These are phyloP conservation scores for Heliconius ethilla DNA, from an alignment of 2,888 invertebrate species.

Conservation along the genomic window DNA sequence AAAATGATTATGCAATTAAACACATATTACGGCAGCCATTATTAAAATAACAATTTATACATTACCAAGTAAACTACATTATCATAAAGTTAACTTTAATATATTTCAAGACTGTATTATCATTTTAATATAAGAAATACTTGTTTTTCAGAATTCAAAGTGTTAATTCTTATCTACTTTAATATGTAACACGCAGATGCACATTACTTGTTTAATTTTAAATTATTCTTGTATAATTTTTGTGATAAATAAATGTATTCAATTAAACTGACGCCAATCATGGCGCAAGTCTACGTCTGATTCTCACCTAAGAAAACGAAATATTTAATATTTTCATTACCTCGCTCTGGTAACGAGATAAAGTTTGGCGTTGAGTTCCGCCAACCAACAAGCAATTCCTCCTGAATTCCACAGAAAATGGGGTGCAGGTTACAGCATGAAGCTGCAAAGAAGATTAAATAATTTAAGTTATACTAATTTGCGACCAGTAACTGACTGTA, in stretches of 20 bases:
- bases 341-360: too few species aligned
- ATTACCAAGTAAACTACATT: background rate
- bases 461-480: too few species aligned
- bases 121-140: background rate
- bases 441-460: too few species aligned
- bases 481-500: too few species aligned
- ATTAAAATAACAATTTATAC: constrained; percentile 10
- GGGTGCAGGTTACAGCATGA: too few species aligned
- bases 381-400: too few species aligned
- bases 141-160: constrained; percentile 22
- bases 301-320: too few species aligned
- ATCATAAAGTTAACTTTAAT: constrained; percentile 9
- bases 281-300: too few species aligned
- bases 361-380: too few species aligned
- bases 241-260: background rate
- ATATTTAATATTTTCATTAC: too few species aligned
- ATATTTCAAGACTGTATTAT: constrained; percentile 6
- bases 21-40: background rate
- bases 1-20: background rate
- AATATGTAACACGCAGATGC: constrained; percentile 4
- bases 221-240: background rate
- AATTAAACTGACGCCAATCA: background rate
- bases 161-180: constrained; percentile 11
- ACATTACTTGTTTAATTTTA: background rate
- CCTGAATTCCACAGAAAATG: too few species aligned